Conservation (phyloP, 2,888 invertebrate species). For the Drosophila emarginata region DNA sequence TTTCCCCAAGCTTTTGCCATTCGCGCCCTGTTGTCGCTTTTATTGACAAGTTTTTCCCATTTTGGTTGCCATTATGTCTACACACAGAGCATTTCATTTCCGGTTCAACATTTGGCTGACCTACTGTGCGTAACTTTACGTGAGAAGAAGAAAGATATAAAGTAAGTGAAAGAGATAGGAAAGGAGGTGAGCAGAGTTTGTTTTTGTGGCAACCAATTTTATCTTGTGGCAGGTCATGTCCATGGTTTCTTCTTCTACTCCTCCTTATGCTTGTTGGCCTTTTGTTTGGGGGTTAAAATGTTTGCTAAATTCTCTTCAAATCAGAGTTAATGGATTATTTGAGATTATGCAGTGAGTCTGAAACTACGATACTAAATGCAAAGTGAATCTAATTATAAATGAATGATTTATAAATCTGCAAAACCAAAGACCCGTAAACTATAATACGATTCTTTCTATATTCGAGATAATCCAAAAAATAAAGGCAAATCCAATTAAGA, state of each 20-base stretch:
- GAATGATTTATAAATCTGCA: no score
- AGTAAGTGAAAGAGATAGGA: background rate
- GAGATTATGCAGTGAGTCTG: background rate
- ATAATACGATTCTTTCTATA: no score
- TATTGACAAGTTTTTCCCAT: slow-evolving; percentile 44
- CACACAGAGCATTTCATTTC: slow-evolving; percentile 40
- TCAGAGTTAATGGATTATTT: slow-evolving; percentile 24
- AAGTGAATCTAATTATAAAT: no score
- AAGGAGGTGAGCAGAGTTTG: background rate
- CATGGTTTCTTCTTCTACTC: slow-evolving; percentile 26
- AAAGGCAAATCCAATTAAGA: no score
- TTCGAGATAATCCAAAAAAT: no score
- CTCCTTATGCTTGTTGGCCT: slow-evolving; percentile 17
- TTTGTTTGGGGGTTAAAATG: slow-evolving; percentile 10
- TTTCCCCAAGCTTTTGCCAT: slow-evolving; percentile 4
- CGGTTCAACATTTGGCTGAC: slow-evolving; percentile 47
- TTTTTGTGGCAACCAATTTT: slow-evolving; percentile 46
- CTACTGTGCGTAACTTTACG: slow-evolving; percentile 46
- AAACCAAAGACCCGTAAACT: no score
- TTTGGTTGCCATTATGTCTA: slow-evolving; percentile 54
- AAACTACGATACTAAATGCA: background rate
- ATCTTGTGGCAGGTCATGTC: slow-evolving; percentile 61
- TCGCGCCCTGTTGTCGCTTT: slow-evolving; percentile 34
- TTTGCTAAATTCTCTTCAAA: slow-evolving; percentile 31
- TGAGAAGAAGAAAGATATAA: slow-evolving; percentile 12